Conservation (phyloP, 2,888 invertebrate genomes). For the Mamestra brassicae region DNA sequence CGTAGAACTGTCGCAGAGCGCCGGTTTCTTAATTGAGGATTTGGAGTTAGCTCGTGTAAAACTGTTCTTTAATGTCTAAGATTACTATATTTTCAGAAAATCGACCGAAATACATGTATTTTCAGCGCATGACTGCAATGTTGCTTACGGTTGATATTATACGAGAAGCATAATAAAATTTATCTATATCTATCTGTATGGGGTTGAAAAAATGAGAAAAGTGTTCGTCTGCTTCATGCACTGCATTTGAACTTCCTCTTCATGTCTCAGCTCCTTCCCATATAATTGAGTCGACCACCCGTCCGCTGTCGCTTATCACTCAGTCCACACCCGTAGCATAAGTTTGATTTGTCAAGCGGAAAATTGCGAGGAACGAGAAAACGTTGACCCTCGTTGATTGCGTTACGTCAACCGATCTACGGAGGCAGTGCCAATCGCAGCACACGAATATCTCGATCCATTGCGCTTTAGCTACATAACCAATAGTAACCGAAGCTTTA, state of each 20-base stretch:
- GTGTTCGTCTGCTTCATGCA: background rate
- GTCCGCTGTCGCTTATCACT: conserved; percentile 55
- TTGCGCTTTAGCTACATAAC: conserved; percentile 21
- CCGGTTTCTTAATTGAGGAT: background rate
- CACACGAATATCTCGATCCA: conserved; percentile 36
- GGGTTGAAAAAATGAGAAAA: too few species aligned
- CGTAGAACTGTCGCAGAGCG: background rate
- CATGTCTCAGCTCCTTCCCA: background rate
- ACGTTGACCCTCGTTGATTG: conserved; percentile 75
- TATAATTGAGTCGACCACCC: background rate
- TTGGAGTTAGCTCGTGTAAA: background rate
- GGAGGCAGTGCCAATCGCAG: conserved; percentile 23
- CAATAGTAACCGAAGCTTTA: background rate
- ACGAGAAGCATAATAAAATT: too few species aligned
- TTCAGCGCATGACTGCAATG: background rate
- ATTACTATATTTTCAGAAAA: too few species aligned
- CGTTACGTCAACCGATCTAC: conserved; percentile 51
- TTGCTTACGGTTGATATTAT: too few species aligned
- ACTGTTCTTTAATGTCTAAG: too few species aligned
- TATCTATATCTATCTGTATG: too few species aligned
- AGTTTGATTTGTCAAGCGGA: conserved; percentile 84
- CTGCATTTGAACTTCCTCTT: background rate
- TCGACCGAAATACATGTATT: background rate
- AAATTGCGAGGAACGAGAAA: conserved; percentile 82
- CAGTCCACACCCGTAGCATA: conserved; percentile 63